Evolutionary conservation across 2,888 invertebrate species (phyloP), one percentile per base, ranked within the genome.

Genomic region (Lordiphosa andalusiaca): DNA sequence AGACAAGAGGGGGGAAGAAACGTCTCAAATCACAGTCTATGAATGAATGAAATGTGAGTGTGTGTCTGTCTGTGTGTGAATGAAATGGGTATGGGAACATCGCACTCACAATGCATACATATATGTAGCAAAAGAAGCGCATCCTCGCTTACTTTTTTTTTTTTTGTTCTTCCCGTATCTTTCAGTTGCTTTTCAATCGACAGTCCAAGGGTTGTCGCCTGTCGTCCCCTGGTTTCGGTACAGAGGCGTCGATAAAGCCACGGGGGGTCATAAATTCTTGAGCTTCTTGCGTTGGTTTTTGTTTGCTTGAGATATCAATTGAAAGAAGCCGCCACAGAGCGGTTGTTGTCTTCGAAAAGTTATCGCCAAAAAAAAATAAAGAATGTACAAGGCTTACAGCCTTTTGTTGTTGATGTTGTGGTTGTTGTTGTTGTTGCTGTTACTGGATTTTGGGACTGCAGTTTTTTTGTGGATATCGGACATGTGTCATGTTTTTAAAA

Each of bases 221-320:
- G 51, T 38, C 38, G 21, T 47, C 21, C 49, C 38, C 3, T 49
- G 7, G 9, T 10, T 10, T 13, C 2, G 56, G 67, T 69, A 71
- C 86, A 86, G 81, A 85, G 85, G 86, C 86, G 84, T 85, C 87
- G 84, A 86, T 86, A 83, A 82, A 84, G 74, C 85, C 86, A 67
- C 77, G 67, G 86, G 86, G 83, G 86, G 83, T 73, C 83, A 86
- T 85, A 85, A 78, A 83, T 85, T 75, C 68, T 73, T 71, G 71
- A 73, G 76, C 83, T 80, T 83, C 85, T 84, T 78, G 71, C 64
- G 60, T 78, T 44, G 25, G 44, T 44, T 44, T 42, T 69, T 69
- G 64, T 78, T 69, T 80, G 84, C 84, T 77, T 57, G 59, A 51
- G 69, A 75, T 84, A 80, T 78, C 85, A 83, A 85, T 84, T 71